Evolutionary conservation across 1,140 invertebrate genomes (phyloP).

Genomic region (Bombus picipes): DNA sequence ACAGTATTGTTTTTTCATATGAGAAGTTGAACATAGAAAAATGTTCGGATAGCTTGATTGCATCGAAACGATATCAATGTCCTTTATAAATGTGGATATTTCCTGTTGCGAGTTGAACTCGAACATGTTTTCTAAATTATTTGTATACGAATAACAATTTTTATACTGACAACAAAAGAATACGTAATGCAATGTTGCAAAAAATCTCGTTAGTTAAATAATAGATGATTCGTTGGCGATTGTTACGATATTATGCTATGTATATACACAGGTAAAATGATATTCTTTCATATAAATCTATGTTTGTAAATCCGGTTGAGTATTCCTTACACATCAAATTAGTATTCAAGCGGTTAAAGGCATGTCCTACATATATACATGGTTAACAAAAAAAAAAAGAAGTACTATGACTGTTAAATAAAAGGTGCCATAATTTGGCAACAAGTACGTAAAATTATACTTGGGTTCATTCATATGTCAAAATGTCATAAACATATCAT

Average conservation of each 20-base stretch:
- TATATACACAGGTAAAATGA: slow-evolving; percentile 28
- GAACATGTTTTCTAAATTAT: slow-evolving; percentile 43
- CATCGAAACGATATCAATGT: background rate
- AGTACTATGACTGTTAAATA: slow-evolving; percentile 28
- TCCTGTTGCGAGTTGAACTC: slow-evolving; percentile 16
- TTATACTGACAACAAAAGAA: slow-evolving; percentile 47
- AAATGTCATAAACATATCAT: slow-evolving; percentile 58
- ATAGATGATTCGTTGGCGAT: slow-evolving; percentile 17
- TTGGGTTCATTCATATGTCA: slow-evolving; percentile 1
- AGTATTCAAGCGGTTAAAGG: slow-evolving; percentile 12
- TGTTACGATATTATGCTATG: slow-evolving; percentile 22
- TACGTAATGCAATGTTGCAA: background rate
- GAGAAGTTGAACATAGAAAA: slow-evolving; percentile 6
- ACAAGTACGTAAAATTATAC: slow-evolving; percentile 6
- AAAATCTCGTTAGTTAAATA: slow-evolving; percentile 40
- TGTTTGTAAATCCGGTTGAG: slow-evolving; percentile 39
- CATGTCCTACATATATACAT: slow-evolving; percentile 23
- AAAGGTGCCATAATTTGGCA: background rate
- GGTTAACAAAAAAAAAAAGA: background rate
- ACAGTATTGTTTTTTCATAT: slow-evolving; percentile 34
- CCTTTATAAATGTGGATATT: background rate
- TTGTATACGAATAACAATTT: slow-evolving; percentile 59
- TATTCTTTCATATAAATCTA: slow-evolving; percentile 19
- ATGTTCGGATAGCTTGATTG: background rate
- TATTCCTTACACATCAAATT: slow-evolving; percentile 24